Conservation (phyloP, 2,888 invertebrate genomes). For the Orthonychiurus folsomi region DNA sequence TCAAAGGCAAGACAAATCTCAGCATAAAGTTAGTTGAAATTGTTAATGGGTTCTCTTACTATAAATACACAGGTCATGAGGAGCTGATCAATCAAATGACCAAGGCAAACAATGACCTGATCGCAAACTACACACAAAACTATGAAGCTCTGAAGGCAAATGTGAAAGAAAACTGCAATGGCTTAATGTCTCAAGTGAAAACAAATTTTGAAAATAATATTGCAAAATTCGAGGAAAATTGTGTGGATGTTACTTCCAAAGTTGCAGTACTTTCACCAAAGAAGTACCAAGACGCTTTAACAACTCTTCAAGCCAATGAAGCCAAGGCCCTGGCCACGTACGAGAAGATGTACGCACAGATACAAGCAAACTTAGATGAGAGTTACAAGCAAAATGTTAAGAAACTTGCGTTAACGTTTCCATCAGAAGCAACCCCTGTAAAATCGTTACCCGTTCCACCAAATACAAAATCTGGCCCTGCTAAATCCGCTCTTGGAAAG, state of each 20-base stretch:
- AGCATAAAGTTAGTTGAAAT: neutral
- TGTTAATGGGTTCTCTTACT: neutral
- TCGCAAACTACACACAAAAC: conserved; percentile 10
- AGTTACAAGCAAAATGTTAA: neutral
- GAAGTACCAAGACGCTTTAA: conserved; percentile 14
- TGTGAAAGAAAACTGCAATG: conserved; percentile 12
- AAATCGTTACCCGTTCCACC: too few relatives aligned
- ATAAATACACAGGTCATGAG: neutral
- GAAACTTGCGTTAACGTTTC: neutral
- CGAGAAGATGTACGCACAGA: conserved; percentile 16
- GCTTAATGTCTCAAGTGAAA: neutral
- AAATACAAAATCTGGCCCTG: too few relatives aligned
- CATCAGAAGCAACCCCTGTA: neutral
- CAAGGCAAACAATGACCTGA: conserved; percentile 6
- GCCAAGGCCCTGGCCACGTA: conserved; percentile 5
- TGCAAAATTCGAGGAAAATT: conserved; percentile 7
- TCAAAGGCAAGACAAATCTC: neutral
- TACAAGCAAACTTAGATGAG: conserved; percentile 2
- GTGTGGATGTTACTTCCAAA: conserved; percentile 1
- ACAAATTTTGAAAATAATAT: conserved; percentile 9
- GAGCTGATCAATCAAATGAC: conserved; percentile 6
- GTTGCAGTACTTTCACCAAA: conserved; percentile 14
- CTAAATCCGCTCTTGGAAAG: too few relatives aligned
- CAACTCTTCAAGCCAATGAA: conserved; percentile 7
- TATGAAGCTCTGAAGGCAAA: conserved; percentile 12